phyloP scores from a whole-genome alignment of 2,797 vertebrate genomes.

The Hirundo rustica region DNA sequence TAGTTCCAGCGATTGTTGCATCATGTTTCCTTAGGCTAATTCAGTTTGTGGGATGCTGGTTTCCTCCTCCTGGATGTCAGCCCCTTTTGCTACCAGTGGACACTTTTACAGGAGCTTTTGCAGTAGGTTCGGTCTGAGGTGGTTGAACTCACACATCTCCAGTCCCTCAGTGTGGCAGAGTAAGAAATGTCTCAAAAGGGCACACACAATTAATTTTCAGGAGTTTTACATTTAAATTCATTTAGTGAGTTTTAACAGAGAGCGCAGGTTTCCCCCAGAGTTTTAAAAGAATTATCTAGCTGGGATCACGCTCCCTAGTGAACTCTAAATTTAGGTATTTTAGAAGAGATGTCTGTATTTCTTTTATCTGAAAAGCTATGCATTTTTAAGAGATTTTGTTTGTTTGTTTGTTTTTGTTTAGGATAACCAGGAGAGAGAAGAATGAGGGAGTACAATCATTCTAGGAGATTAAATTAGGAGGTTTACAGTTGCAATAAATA shows the following conservation, averaged over 20 bases:
- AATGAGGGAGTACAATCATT: neutral
- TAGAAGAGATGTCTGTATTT: neutral
- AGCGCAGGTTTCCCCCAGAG: neutral
- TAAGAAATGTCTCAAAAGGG: neutral
- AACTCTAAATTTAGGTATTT: neutral
- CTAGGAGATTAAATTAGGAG: neutral
- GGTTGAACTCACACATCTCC: neutral
- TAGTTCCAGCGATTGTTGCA: neutral
- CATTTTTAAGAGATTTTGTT: neutral
- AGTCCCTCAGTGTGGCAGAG: neutral
- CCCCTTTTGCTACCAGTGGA: neutral
- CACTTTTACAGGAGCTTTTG: neutral
- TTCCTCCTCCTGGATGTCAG: neutral
- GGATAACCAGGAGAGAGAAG: neutral
- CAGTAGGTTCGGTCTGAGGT: neutral
- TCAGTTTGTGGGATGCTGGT: slow-evolving; percentile 1
- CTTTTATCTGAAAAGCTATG: neutral
- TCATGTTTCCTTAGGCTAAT: slow-evolving; percentile 10
- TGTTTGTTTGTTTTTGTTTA: neutral
- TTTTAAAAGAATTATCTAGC: neutral
- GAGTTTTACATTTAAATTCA: neutral
- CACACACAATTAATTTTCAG: neutral
- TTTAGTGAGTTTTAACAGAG: neutral
- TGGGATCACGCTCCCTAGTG: neutral
- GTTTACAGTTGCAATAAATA: neutral